Percentiles rank a stretch among this genome's conserved stretches.
Evolutionary conservation across 1,140 invertebrate genomes (phyloP).

Genomic region (Drosophila leontia): DNA sequence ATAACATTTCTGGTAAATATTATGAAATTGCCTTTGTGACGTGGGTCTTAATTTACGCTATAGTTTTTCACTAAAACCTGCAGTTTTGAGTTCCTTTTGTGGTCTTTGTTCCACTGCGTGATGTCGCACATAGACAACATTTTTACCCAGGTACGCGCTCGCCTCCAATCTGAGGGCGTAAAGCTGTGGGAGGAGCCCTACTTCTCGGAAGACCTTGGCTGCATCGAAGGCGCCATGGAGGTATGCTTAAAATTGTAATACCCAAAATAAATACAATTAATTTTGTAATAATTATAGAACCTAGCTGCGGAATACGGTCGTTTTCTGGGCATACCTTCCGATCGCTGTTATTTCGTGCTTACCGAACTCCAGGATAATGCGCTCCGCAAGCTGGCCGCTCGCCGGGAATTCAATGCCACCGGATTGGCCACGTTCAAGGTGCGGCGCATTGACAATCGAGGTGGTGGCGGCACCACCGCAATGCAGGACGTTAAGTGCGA

Average conservation of each 20-base stretch:
- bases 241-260: constrained; percentile 62
- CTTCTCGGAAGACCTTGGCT: constrained; percentile 85
- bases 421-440: constrained; percentile 85
- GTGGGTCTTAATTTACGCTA: not conserved
- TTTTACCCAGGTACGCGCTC: constrained; percentile 87
- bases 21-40: constrained; percentile 28
- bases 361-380: constrained; percentile 89
- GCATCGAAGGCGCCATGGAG: constrained; percentile 84
- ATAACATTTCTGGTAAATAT: constrained; percentile 32
- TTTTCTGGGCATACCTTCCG: constrained; percentile 85
- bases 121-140: constrained; percentile 87
- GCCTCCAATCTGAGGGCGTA: constrained; percentile 88
- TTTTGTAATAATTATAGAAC: constrained; percentile 85
- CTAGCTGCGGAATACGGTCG: constrained; percentile 85
- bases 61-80: not conserved
- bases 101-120: not conserved
- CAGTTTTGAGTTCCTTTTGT: not conserved
- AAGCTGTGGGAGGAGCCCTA: constrained; percentile 91
- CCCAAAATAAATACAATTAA: not conserved
- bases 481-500: constrained; percentile 76
- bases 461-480: constrained; percentile 65
- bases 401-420: constrained; percentile 87
- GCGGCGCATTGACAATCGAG: constrained; percentile 65
- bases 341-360: constrained; percentile 86
- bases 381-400: constrained; percentile 88